Conservation (phyloP, 2,888 invertebrate genomes). For the Branchipolynoe longqiensis region DNA sequence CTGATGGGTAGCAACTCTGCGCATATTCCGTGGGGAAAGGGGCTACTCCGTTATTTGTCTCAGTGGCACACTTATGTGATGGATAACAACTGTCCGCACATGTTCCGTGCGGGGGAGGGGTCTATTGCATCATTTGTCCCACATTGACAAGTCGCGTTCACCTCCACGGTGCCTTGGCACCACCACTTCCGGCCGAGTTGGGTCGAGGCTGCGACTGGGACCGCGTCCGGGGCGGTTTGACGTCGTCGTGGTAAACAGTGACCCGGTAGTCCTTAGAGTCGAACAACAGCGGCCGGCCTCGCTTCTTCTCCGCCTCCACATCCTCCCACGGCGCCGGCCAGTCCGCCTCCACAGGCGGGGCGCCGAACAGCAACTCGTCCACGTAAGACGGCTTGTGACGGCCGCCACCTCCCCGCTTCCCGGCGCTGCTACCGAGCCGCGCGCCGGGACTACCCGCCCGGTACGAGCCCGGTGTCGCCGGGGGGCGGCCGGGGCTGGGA, state of each 20-base stretch:
- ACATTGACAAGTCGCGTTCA: too few relatives aligned
- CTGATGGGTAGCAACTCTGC: too few relatives aligned
- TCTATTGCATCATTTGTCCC: too few relatives aligned
- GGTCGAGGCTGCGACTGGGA: neutral
- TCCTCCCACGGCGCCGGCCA: slow-evolving; percentile 56
- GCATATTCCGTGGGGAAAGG: too few relatives aligned
- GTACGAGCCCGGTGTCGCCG: neutral
- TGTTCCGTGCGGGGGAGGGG: too few relatives aligned
- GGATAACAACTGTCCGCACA: too few relatives aligned
- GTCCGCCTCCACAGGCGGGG: neutral
- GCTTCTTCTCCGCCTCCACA: slow-evolving; percentile 12
- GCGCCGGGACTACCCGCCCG: neutral
- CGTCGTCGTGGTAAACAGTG: neutral
- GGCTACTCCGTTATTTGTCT: too few relatives aligned
- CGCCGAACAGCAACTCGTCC: slow-evolving; percentile 50
- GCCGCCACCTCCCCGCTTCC: neutral
- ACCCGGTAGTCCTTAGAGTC: slow-evolving; percentile 4
- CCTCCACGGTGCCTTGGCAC: slow-evolving; percentile 24
- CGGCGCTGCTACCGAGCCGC: too few relatives aligned
- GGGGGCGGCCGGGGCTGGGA: slow-evolving; percentile 15
- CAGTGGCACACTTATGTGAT: too few relatives aligned
- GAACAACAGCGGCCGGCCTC: slow-evolving; percentile 8
- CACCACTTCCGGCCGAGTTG: neutral
- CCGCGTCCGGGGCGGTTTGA: neutral
- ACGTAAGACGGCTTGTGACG: slow-evolving; percentile 48